Evolutionary conservation across 2,797 vertebrate genomes (phyloP).

Genomic region (Orestias chungarensis): DNA sequence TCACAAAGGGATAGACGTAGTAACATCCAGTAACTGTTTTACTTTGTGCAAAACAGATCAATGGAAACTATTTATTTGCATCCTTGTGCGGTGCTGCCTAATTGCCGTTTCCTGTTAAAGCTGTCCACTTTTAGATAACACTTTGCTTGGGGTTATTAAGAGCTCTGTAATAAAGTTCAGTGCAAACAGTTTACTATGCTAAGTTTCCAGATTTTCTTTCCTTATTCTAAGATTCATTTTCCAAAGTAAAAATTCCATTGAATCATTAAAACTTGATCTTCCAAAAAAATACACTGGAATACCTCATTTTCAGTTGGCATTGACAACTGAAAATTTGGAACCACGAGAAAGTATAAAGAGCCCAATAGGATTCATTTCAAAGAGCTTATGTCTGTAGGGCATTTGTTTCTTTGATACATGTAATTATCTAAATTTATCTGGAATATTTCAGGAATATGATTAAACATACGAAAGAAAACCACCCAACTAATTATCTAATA

Average conservation of each 20-base stretch:
- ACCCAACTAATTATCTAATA: neutral
- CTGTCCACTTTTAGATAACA: neutral
- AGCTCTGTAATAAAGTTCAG: neutral
- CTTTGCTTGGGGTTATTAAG: neutral
- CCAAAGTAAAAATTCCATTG: neutral
- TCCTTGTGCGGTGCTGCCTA: neutral
- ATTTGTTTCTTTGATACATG: neutral
- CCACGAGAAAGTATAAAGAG: neutral
- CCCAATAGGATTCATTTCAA: neutral
- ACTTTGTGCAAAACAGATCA: neutral
- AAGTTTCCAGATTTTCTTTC: neutral
- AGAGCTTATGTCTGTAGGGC: neutral
- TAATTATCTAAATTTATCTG: neutral
- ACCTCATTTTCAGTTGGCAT: neutral
- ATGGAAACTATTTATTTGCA: neutral
- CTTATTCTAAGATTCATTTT: neutral
- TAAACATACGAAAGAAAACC: too few relatives aligned
- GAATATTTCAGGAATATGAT: too few relatives aligned
- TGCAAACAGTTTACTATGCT: neutral
- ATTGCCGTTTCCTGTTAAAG: neutral
- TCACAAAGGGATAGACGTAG: neutral
- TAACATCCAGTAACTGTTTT: neutral
- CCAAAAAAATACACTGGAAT: neutral
- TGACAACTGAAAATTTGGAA: neutral
- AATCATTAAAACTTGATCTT: neutral